A percentile compares a stretch with the other conserved stretches of the same genome.
phyloP scores from a whole-genome alignment of 2,888 invertebrate genomes.

The Thecophora atra region DNA sequence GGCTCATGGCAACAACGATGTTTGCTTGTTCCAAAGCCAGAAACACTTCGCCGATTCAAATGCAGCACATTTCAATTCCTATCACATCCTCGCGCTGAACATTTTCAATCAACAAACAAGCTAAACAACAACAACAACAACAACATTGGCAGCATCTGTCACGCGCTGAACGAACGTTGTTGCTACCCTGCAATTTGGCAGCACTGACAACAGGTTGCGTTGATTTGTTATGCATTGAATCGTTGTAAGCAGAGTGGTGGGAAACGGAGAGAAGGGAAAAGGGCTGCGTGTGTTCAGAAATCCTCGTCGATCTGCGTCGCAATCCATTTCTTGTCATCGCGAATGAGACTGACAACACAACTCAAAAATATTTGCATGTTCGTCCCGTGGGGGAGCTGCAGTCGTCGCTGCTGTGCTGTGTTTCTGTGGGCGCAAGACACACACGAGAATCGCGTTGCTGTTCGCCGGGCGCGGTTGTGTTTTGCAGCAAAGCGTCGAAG shows the following conservation, averaged over 20 bases:
- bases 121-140: constrained; percentile 4
- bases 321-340: background rate
- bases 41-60: background rate
- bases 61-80: constrained; percentile 4
- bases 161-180: background rate
- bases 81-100: background rate
- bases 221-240: constrained; percentile 40
- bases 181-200: constrained; percentile 19
- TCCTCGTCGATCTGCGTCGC: background rate
- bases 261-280: background rate
- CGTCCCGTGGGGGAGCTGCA: background rate
- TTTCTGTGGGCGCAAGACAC: too few species aligned
- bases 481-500: background rate
- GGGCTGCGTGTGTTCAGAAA: background rate
- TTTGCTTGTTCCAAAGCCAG: too few species aligned
- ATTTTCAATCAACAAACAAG: background rate
- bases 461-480: background rate
- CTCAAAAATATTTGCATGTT: background rate
- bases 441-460: too few species aligned
- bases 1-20: too few species aligned
- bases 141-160: background rate
- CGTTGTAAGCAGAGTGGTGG: background rate
- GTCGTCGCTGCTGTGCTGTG: background rate
- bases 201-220: constrained; percentile 35
- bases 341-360: constrained; percentile 6